These are phyloP conservation scores for Eumerus sabulonum DNA, from an alignment of 2,888 invertebrate species.

Conservation along the genomic window DNA sequence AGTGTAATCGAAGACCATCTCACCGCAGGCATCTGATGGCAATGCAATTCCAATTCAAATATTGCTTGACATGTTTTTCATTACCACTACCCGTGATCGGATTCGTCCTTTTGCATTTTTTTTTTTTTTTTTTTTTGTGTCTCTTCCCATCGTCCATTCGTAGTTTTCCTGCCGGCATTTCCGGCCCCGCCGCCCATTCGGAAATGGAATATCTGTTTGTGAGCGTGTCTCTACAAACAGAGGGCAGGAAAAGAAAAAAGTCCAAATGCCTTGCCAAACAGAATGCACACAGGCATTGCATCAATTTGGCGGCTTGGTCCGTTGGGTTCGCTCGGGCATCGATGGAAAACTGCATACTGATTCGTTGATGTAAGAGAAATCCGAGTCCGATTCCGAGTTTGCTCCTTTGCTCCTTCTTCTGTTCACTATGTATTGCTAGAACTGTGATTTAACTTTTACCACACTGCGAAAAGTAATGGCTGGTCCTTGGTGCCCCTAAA, in stretches of 20 bases:
- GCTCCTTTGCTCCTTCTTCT: neutral
- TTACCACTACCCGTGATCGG: conserved; percentile 51
- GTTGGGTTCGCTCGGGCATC: no score
- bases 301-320: conserved; percentile 51
- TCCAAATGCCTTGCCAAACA: conserved; percentile 59
- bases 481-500: conserved; percentile 33
- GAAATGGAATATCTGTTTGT: no score
- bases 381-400: no score
- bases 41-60: conserved; percentile 63
- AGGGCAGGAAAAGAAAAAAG: conserved; percentile 16
- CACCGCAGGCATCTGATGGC: conserved; percentile 41
- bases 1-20: conserved; percentile 43
- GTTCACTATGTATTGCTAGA: neutral
- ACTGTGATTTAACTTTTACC: conserved; percentile 59
- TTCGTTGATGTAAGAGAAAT: no score
- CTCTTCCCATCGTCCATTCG: conserved; percentile 13
- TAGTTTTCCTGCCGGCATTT: no score
- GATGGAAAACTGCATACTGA: neutral
- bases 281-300: conserved; percentile 64
- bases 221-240: no score
- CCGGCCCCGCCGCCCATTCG: no score
- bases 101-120: no score
- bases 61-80: conserved; percentile 65
- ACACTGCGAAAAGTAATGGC: conserved; percentile 32
- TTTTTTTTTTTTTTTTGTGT: conserved; percentile 14